Evolutionary conservation across 2,113 vertebrate genomes (phyloP), one percentile per base, ranked within the genome.

Genomic region (Gymnarchus niloticus): DNA sequence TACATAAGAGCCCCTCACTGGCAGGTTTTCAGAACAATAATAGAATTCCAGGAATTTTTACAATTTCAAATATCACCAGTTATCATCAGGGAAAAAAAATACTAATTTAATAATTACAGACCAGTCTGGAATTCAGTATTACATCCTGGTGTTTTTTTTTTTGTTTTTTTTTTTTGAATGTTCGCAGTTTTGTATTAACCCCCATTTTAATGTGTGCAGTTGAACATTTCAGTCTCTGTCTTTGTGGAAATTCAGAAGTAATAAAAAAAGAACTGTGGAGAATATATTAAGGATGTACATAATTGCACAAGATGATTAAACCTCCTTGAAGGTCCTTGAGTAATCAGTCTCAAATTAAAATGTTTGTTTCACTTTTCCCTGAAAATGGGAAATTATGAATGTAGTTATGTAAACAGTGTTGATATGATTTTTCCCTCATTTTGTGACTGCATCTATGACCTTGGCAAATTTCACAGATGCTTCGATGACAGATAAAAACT

Each of bases 311-410:
- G 88, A 91, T 94, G 84, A 92, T 92, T 91, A 89, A 88, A 83
- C 85, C 90, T 91, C 91, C 91, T 94, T 93, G 91, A 91, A 93
- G 88, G 91, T 93, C 91, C 91, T 93, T 93, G 90, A 92, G 91
- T 91, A 93, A 93, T 92, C 90, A 93, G 89, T 87, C 88, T 90
- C 83, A 90, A 92, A 93, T 92, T 90, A 88, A 87, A 90, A 90
- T 92, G 86, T 92, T 92, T 92, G 84, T 89, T 89, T 56, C 85
- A 54, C 56, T 82, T 86, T 89, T 90, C 86, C 54, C 54, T 28
- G 14, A 88, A 91, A 91, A 88, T 83, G 46, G 85, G 61, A 91
- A 88, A 85, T 91, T 92, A 91, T 93, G 93, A 92, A 90, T 92
- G 84, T 92, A 92, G 90, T 91, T 90, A 91, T 91, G 90, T 92